A percentile compares a stretch with the other conserved stretches of the same genome.
These are phyloP conservation scores for Endotricha flammealis DNA, from an alignment of 2,888 invertebrate species.

Conservation along the genomic window DNA sequence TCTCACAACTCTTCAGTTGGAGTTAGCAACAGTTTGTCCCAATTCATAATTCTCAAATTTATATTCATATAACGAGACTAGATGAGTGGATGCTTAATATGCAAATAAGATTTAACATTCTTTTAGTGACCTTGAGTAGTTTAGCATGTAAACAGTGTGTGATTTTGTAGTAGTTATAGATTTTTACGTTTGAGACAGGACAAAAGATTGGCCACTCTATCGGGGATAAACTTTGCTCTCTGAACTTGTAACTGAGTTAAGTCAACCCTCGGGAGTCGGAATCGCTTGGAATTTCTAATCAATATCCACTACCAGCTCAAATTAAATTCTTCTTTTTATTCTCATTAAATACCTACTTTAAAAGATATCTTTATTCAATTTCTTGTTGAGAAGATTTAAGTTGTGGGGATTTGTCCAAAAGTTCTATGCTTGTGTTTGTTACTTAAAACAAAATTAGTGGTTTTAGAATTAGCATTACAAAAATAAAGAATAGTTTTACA, in stretches of 20 bases:
- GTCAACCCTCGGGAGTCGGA: conserved; percentile 38
- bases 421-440: no score
- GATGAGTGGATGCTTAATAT: conserved; percentile 1
- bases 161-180: conserved; percentile 21
- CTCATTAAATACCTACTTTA: no score
- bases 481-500: no score
- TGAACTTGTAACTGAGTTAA: conserved; percentile 70
- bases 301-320: conserved; percentile 45
- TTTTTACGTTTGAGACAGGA: conserved; percentile 25
- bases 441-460: no score
- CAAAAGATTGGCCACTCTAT: conserved; percentile 45
- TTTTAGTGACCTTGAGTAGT: conserved; percentile 9
- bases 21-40: conserved; percentile 1
- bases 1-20: conserved; percentile 1
- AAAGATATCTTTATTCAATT: no score
- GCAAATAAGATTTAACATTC: conserved; percentile 11
- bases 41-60: conserved; percentile 1
- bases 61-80: background rate
- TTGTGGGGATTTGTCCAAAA: no score
- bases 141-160: conserved; percentile 9
- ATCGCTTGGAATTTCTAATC: conserved; percentile 44
- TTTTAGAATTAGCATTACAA: no score
- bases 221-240: conserved; percentile 62
- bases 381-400: no score
- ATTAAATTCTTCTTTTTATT: conserved; percentile 32